Base-by-base conservation (phyloP, 2,797 vertebrate genomes). In the Mormyrops boulengeri region DNA sequence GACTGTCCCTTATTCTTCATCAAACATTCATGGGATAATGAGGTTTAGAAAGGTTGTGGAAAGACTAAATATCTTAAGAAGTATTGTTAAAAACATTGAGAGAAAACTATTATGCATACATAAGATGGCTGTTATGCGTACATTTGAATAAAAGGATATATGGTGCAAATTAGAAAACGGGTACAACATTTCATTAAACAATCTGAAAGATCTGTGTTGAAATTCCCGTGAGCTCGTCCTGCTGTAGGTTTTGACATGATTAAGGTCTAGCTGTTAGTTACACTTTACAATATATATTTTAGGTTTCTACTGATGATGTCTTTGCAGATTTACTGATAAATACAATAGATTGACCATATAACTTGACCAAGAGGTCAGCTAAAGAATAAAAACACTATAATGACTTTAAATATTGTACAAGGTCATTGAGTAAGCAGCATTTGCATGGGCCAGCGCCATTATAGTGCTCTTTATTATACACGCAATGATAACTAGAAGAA, bases 251-350 rank as follows among this genome's bases (percentile, higher is more conserved):
- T 22, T 52, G n/a, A 69, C 90, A 91, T 91, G 90, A 87, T 91
- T 92, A 91, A 91, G 90, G 88, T 88, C n/a, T 91, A 90, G 91
- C 91, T 89, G 92, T 88, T 90, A 92, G 91, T 91, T 91, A 90
- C 89, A 91, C 90, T 92, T 95, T 96, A 94, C 38, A 38, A 2
- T 57, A n/a, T 53, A 7, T 60, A n/a, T 88, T 50, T 89, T 57
- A 85, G 95, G 94, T 95, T 94, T 95, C 93, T 94, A 93, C 92
- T 95, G 92, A 94, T 94, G 93, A 96, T 93, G 90, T 89, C 89
- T 82, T 22, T 90, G 91, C 89, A 38, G 26, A 49, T 50, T 85
- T 50, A 47, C 89, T 92, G 52, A 73, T 87, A 55, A 53, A 30
- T 52, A 26, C 38, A 47, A 41, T n/a, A 82, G 38, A 47, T 47